Evolutionary conservation across 2,113 vertebrate species (phyloP), one percentile per base, ranked within the genome.

Genomic region (Heteronetta atricapilla): DNA sequence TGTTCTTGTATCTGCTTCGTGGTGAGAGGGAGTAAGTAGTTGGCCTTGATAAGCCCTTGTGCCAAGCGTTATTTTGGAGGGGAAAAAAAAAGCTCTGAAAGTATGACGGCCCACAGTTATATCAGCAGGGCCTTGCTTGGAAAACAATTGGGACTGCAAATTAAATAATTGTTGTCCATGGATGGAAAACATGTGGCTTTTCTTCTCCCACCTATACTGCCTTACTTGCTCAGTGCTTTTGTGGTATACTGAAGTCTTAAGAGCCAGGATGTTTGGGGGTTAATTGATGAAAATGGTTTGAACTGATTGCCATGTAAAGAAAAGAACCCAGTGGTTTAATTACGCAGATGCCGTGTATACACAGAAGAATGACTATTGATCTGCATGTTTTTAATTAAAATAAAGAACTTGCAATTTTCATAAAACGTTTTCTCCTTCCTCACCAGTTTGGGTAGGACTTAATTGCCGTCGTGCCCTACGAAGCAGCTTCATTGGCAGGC

Each of bases 301-400:
- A 40, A 86, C 86, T 83, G 76, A 93, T 90, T 88, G 38, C 38
- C 70, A 18, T 89, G 73, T 58, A 82, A 84, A 87, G 67, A 91
- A 84, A 83, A 89, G 13, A 70, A 52, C 33, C 38, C 94, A 74
- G 36, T 88, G 38, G 34, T 88, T 97, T 90, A 70, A 91, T 95
- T 90, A 93, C 93, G 42, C 68, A 38, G 34, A 34, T 68, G 42
- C 38, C 56, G 17, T 86, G 38, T 75, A 17, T 78, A 86, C 80
- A 13, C 89, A 40, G 28, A 93, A 40, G 25, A 95, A 25, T 38
- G 56, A 52, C 60, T 88, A 78, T 72, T 86, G 93, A 89, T 83
- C 64, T 89, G 64, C 42, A 48, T 81, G 46, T 25, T 52, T 88
- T 95, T 95, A 93, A 91, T 94, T 93, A 88, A 86, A 92, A 81